Conservation (phyloP, 2,888 invertebrate species). For the Drosophila niveifrons region DNA sequence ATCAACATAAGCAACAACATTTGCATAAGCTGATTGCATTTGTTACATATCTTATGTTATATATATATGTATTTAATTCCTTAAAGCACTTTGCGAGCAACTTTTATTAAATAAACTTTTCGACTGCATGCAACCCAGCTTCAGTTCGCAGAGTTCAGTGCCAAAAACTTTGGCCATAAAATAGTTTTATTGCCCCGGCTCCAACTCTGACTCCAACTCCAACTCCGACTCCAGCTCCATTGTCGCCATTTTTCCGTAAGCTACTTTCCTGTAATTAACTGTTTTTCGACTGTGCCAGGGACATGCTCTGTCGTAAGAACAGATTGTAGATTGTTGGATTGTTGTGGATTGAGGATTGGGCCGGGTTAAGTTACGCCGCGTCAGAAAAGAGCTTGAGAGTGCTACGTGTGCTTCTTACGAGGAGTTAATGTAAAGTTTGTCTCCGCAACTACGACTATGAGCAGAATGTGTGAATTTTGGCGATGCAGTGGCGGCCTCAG, state of each 20-base stretch:
- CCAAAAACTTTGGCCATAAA: slow-evolving; percentile 69
- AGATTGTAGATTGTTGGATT: neutral
- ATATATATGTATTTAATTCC: slow-evolving; percentile 59
- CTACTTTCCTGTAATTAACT: slow-evolving; percentile 76
- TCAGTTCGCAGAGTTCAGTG: slow-evolving; percentile 17
- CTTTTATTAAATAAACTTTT: slow-evolving; percentile 72
- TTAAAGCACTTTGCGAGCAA: slow-evolving; percentile 58
- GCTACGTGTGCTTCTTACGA: slow-evolving; percentile 49
- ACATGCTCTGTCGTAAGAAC: slow-evolving; percentile 12
- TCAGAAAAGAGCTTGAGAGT: slow-evolving; percentile 39
- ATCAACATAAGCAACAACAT: slow-evolving; percentile 61
- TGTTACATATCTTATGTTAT: slow-evolving; percentile 11
- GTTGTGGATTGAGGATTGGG: neutral
- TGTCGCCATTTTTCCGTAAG: slow-evolving; percentile 65
- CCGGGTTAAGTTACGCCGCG: slow-evolving; percentile 11
- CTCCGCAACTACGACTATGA: slow-evolving; percentile 50
- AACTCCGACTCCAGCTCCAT: slow-evolving; percentile 32
- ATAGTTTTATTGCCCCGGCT: slow-evolving; percentile 70
- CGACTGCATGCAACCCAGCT: slow-evolving; percentile 4
- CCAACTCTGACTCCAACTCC: slow-evolving; percentile 22
- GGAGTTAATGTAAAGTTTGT: slow-evolving; percentile 62
- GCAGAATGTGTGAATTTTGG: slow-evolving; percentile 27
- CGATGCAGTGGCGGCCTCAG: slow-evolving; percentile 36
- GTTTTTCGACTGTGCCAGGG: slow-evolving; percentile 58
- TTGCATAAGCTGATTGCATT: slow-evolving; percentile 77